Evolutionary conservation across 2,113 vertebrate species (phyloP), one percentile per base, ranked within the genome.

Genomic region (Alouatta palliata): DNA sequence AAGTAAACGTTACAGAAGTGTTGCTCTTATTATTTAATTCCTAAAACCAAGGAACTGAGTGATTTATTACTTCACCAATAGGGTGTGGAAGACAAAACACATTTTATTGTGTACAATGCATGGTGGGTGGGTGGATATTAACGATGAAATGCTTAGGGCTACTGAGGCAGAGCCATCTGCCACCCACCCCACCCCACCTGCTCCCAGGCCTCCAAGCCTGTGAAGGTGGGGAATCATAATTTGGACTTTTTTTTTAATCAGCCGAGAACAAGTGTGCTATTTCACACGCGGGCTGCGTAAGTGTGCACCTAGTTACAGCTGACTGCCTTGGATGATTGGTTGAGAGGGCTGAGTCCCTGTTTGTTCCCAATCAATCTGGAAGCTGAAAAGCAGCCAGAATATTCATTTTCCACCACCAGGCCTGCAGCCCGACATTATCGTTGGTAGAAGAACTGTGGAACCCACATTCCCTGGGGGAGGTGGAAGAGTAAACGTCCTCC

Each of bases 301-400:
- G 97, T 96, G 97, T 97, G 90, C 90, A 94, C 97, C 97, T 97
- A 75, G 98, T 97, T 96, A 95, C 97, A 97, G 98, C 95, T 35
- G 84, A 96, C 97, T 98, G 95, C 97, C 90, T 95, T 87, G 58
- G 95, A 96, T 98, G 98, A 99, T 98, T 98, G 98, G 97, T 45
- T 89, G 97, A 98, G 98, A 97, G 93, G 90, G 92, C 91, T 37
- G n/a, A 77, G 68, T 89, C 97, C 88, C 97, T 81, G 5, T 93
- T 66, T 97, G 96, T 88, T 95, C 97, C 77, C 89, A 49, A 45
- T 97, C 97, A 96, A 97, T 98, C 97, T 98, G 88, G 92, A 93
- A 77, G 68, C 93, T 96, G 97, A 98, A 98, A 96, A 97, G 81
- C 75, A 49, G 97, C 97, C 97, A 97, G 98, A 97, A 95, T 96